A percentile compares a stretch with the other conserved stretches of the same genome.
Evolutionary conservation across 2,888 invertebrate species (phyloP).

Genomic region (Macaria liturata): DNA sequence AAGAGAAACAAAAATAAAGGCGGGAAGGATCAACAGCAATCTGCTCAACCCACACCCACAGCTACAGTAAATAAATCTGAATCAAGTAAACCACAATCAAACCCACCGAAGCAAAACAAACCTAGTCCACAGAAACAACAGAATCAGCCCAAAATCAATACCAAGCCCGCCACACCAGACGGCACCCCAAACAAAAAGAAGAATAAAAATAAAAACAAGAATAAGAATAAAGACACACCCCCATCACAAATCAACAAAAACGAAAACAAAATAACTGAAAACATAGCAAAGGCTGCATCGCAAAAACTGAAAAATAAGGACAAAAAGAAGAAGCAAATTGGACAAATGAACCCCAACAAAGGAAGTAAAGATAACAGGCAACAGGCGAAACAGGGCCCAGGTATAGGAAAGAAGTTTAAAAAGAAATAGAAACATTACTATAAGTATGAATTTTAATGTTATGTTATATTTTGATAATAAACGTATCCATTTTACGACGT

Average conservation of each 20-base stretch:
- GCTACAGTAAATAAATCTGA: slow-evolving; percentile 19
- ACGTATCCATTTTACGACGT: slow-evolving; percentile 18
- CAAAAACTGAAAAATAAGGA: slow-evolving; percentile 64
- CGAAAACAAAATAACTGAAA: slow-evolving; percentile 53
- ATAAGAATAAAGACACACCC: slow-evolving; percentile 37
- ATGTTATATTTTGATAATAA: slow-evolving; percentile 39
- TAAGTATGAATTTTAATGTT: slow-evolving; percentile 19
- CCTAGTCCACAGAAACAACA: slow-evolving; percentile 2
- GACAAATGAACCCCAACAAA: slow-evolving; percentile 55
- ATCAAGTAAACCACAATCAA: slow-evolving; percentile 7
- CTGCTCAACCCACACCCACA: slow-evolving; percentile 12
- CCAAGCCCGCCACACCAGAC: slow-evolving; percentile 18
- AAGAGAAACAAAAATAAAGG: slow-evolving; percentile 39
- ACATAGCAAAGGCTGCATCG: slow-evolving; percentile 52
- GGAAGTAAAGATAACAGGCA: slow-evolving; percentile 21
- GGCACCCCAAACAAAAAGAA: slow-evolving; percentile 46
- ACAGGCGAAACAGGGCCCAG: slow-evolving; percentile 35
- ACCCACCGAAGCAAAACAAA: neutral
- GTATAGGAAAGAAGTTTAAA: slow-evolving; percentile 47
- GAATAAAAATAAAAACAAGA: slow-evolving; percentile 49
- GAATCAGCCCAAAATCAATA: neutral
- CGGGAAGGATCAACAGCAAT: slow-evolving; percentile 30
- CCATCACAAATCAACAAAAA: slow-evolving; percentile 33
- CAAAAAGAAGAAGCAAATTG: slow-evolving; percentile 67
- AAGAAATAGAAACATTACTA: slow-evolving; percentile 35